Conservation (phyloP, 2,113 vertebrate species). For the Hippopotamus amphibius region DNA sequence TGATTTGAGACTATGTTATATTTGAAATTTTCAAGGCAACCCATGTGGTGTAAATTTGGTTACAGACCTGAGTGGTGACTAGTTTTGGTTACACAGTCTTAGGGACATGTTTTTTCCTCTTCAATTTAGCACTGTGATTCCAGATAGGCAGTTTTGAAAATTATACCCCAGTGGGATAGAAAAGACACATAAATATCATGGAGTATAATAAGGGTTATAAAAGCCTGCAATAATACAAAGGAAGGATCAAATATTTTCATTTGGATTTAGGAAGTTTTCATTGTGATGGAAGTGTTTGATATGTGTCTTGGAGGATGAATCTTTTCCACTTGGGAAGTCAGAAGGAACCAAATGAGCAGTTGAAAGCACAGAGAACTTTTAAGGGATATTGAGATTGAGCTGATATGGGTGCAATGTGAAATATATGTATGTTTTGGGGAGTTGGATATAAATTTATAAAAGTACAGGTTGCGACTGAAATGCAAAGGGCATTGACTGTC, state of each 20-base stretch:
- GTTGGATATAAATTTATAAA: neutral
- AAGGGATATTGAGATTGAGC: neutral
- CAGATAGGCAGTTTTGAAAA: neutral
- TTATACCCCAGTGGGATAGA: neutral
- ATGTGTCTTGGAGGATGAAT: neutral
- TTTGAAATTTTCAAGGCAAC: neutral
- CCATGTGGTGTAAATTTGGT: neutral
- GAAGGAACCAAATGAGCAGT: neutral
- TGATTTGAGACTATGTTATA: neutral
- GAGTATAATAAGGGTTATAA: neutral
- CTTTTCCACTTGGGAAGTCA: neutral
- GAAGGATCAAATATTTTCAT: neutral
- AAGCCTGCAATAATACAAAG: neutral
- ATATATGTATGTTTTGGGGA: neutral
- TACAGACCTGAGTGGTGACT: constrained; percentile 14
- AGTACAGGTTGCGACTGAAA: neutral
- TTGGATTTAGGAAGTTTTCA: neutral
- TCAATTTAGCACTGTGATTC: neutral
- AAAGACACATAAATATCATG: neutral
- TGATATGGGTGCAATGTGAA: neutral
- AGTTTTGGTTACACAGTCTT: neutral
- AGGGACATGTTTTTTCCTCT: neutral
- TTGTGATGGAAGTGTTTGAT: neutral
- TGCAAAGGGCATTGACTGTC: neutral
- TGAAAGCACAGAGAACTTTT: neutral